Base-by-base conservation (phyloP, 2,888 invertebrate species). In the Amiota communis region DNA sequence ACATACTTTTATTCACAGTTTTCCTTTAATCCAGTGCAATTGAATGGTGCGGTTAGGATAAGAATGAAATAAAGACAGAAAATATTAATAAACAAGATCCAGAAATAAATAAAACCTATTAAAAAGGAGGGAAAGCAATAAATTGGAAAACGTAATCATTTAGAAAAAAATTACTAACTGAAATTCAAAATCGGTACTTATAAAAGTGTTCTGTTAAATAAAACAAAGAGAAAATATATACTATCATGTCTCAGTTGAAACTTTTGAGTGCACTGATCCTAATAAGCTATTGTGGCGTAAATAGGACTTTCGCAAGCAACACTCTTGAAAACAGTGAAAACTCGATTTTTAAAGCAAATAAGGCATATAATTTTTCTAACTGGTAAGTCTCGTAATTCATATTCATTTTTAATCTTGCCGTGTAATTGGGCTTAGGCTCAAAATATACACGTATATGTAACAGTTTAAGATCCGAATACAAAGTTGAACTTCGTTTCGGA, bases 361-460 rank as follows among this genome's bases (percentile, higher is more conserved):
- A 78, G 13, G 56, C 67, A n/a, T 74, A 74, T 23, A 72, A 79
- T 20, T 80, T 84, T 47, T 67, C 76, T 10, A 75, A 83, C 48
- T 88, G 88, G 88, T 88, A 86, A 88, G 88, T 87, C 17, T n/a
- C 46, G n/a, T 13, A 36, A 36, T 36, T 36, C 36, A 23, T 23
- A 56, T 61, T 69, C 11, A 17, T 23, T 23, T 23, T 23, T 23
- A 23, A 23, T 23, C 23, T 23, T 3, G 23, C 23, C 23, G 3
- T 23, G 3, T 23, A 23, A 23, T 23, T 2, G 23, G 23, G 2
- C 23, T 23, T 23, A 23, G 3, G 23, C 23, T 23, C 23, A 23
- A 23, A 23, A 23, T 23, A 23, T 23, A 23, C 3, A 23, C 23
- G 23, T 23, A 23, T 23, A 23, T 3, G 23, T 23, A 23, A 23